These are phyloP conservation scores for Nephrotoma guestfalica DNA, from an alignment of 2,888 invertebrate species.

Conservation along the genomic window DNA sequence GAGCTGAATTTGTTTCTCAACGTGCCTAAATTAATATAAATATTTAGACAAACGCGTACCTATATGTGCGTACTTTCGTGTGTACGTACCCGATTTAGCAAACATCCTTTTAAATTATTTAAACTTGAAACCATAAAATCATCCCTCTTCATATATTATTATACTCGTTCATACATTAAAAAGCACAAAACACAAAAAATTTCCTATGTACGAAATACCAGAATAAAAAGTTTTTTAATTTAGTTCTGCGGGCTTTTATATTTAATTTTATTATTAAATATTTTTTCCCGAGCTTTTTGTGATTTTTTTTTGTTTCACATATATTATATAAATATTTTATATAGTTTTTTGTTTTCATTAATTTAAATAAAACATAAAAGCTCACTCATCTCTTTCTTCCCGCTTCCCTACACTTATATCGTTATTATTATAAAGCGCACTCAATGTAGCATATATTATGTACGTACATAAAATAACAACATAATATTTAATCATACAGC, in stretches of 20 bases:
- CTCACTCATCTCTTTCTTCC: no score
- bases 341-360: no score
- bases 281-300: neutral
- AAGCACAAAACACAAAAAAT: neutral
- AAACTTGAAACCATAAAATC: neutral
- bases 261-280: neutral
- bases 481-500: no score
- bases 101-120: neutral
- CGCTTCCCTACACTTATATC: no score
- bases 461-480: no score
- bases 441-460: no score
- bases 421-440: no score
- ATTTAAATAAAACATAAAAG: no score
- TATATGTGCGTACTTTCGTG: no score
- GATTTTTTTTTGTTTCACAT: neutral
- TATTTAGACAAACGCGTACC: neutral
- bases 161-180: neutral
- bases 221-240: neutral
- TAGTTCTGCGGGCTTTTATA: neutral
- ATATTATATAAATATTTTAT: neutral
- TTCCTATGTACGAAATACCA: neutral
- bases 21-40: neutral
- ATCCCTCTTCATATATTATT: neutral
- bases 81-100: no score
- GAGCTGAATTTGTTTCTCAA: neutral